Conservation (phyloP, 2,113 vertebrate species). For the Lepus americanus region DNA sequence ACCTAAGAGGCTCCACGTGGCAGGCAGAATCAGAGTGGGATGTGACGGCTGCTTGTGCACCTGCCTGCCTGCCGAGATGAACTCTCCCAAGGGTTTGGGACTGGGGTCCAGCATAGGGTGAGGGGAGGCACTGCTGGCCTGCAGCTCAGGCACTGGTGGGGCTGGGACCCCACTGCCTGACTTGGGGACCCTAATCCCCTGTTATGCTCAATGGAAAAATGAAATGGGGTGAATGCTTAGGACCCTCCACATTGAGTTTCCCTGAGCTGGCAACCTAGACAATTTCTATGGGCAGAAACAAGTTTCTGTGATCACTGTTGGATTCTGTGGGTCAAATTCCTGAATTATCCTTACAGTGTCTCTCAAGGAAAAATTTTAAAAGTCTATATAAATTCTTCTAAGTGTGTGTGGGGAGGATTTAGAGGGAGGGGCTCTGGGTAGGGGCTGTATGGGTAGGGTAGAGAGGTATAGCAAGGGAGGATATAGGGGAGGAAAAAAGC, state of each 20-base stretch:
- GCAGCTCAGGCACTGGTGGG: neutral
- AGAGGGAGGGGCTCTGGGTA: neutral
- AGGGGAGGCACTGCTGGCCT: neutral
- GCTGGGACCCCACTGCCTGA: neutral
- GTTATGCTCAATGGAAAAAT: neutral
- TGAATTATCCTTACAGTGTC: neutral
- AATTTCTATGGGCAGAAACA: neutral
- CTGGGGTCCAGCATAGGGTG: fast-evolving
- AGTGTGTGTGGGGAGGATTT: too few relatives aligned
- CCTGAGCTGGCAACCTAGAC: neutral
- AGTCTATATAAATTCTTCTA: neutral
- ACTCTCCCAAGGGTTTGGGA: neutral
- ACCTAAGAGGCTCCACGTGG: neutral
- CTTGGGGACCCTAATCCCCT: neutral
- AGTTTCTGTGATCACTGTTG: neutral
- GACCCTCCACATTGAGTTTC: neutral
- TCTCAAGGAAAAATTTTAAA: neutral
- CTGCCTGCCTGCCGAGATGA: neutral
- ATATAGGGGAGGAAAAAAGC: neutral
- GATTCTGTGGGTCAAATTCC: neutral
- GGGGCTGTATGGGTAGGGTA: fast-evolving
- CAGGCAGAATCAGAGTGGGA: neutral
- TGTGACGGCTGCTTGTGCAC: too few relatives aligned
- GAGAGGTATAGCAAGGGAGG: neutral
- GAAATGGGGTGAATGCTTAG: neutral